Conservation (phyloP, 2,113 vertebrate genomes). For the Datnioides undecimradiatus region DNA sequence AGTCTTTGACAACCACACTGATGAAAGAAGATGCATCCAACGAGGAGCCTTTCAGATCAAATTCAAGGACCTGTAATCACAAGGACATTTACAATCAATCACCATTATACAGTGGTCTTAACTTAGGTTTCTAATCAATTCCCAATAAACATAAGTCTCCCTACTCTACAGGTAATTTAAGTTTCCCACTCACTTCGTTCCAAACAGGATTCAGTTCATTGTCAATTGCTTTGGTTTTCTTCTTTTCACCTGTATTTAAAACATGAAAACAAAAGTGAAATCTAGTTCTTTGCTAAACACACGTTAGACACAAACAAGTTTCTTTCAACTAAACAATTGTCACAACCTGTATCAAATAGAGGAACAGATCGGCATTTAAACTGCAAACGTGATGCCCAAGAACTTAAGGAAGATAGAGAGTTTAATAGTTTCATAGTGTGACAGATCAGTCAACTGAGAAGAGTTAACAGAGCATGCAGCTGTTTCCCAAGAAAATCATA, state of each 20-base stretch:
- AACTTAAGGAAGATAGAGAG: background rate
- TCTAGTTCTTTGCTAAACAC: background rate
- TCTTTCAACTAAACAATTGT: background rate
- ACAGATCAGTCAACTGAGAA: background rate
- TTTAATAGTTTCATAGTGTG: too few species aligned
- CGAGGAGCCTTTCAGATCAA: constrained; percentile 90
- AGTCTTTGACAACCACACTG: constrained; percentile 92
- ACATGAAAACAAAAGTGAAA: background rate
- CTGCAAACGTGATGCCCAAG: background rate
- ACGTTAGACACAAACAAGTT: background rate
- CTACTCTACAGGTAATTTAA: background rate
- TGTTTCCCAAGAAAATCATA: background rate
- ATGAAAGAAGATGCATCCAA: constrained; percentile 92
- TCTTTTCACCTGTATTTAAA: constrained; percentile 91
- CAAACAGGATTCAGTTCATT: constrained; percentile 94
- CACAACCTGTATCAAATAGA: too few species aligned
- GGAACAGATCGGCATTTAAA: background rate
- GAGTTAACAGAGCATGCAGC: background rate
- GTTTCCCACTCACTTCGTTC: constrained; percentile 90
- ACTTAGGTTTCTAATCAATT: background rate
- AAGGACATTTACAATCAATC: constrained; percentile 21
- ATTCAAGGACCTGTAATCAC: constrained; percentile 89
- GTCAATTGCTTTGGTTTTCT: constrained; percentile 95
- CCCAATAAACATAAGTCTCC: background rate
- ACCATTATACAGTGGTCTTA: background rate